Evolutionary conservation across 2,888 invertebrate genomes (phyloP).

Genomic region (Phania funesta): DNA sequence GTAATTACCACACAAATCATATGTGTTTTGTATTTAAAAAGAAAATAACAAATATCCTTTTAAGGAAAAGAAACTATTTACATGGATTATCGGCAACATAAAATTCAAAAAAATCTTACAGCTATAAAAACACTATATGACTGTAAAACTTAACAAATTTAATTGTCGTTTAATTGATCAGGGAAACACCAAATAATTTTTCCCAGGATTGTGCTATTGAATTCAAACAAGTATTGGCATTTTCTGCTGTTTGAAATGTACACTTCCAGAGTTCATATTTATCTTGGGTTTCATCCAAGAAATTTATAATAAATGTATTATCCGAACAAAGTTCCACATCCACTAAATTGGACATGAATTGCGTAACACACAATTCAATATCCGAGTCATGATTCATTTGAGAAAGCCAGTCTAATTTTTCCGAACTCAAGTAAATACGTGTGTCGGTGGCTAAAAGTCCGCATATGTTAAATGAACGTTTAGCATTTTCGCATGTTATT

Average conservation of each 20-base stretch:
- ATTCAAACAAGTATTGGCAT: slow-evolving; percentile 81
- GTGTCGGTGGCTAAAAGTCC: slow-evolving; percentile 79
- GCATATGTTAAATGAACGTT: slow-evolving; percentile 73
- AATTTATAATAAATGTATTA: slow-evolving; percentile 80
- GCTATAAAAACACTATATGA: too few species aligned
- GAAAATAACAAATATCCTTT: too few species aligned
- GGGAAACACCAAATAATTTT: slow-evolving; percentile 82
- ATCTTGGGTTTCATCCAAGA: slow-evolving; percentile 81
- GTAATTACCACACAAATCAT: too few species aligned
- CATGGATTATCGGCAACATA: too few species aligned
- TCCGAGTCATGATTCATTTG: slow-evolving; percentile 51
- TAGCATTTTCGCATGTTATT: slow-evolving; percentile 75
- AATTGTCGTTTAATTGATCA: slow-evolving; percentile 71
- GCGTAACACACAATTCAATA: slow-evolving; percentile 77
- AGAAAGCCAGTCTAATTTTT: slow-evolving; percentile 81
- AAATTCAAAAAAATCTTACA: too few species aligned
- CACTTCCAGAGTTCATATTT: slow-evolving; percentile 81
- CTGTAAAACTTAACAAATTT: not conserved
- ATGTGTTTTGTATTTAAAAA: too few species aligned
- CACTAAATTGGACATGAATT: slow-evolving; percentile 82
- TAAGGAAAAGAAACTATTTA: too few species aligned
- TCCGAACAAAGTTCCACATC: slow-evolving; percentile 80
- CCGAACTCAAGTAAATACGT: slow-evolving; percentile 80
- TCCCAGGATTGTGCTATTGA: slow-evolving; percentile 82
- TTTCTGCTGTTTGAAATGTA: slow-evolving; percentile 80